Evolutionary conservation across 2,888 invertebrate genomes (phyloP).

Genomic region (Temnothorax unifasciatus): DNA sequence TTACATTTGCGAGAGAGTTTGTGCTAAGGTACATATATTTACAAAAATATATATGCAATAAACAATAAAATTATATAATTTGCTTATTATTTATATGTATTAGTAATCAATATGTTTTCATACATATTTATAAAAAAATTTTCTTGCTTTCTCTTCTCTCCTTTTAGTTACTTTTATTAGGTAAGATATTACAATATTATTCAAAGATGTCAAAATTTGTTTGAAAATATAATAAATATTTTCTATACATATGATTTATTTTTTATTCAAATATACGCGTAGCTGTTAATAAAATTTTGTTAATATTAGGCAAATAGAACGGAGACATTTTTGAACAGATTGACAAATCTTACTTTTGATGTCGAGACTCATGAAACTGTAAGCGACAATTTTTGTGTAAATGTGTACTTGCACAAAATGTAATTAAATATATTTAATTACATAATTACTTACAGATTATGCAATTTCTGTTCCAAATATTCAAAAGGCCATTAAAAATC

Average conservation of each 20-base stretch:
- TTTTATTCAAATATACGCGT: not conserved
- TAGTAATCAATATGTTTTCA: not conserved
- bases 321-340: not conserved
- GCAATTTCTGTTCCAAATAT: conserved; percentile 20
- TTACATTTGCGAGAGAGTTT: conserved; percentile 18
- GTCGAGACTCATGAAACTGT: not conserved
- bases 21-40: conserved; percentile 14
- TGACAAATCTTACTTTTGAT: conserved; percentile 17
- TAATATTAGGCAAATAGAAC: conserved; percentile 18
- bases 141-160: not conserved
- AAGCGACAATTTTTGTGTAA: not conserved
- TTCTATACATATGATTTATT: not conserved
- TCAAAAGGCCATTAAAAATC: not conserved
- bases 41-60: not conserved
- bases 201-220: not conserved
- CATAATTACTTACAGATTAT: conserved; percentile 28
- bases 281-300: conserved; percentile 8
- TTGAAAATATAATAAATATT: not conserved
- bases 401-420: not conserved
- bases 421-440: not conserved
- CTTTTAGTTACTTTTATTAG: not conserved
- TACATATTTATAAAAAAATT: not conserved
- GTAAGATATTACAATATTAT: not conserved
- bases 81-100: not conserved
- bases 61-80: not conserved